A percentile compares a stretch with the other conserved stretches of the same genome.
phyloP scores from a whole-genome alignment of 2,113 vertebrate genomes.

The Guaruba guarouba region DNA sequence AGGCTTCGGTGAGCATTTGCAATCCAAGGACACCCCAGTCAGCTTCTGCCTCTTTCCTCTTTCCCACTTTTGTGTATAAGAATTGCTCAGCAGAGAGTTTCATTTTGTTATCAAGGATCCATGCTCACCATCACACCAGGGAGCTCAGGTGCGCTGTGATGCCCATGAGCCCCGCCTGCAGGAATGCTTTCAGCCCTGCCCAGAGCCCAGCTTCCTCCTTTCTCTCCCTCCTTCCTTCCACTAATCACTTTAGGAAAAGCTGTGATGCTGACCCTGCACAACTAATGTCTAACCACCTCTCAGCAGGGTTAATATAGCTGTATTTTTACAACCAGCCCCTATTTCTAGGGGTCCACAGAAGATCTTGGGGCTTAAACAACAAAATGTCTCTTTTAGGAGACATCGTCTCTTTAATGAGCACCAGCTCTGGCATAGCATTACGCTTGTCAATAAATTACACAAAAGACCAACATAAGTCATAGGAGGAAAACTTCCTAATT shows the following conservation, averaged over 20 bases:
- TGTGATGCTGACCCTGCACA: not conserved
- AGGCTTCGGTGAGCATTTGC: not conserved
- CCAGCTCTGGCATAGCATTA: not conserved
- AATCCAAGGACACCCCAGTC: not conserved
- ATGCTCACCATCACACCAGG: fast-evolving
- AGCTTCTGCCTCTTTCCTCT: not conserved
- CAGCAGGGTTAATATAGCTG: not conserved
- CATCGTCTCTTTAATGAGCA: not conserved
- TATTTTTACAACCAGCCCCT: not conserved
- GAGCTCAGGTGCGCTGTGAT: not conserved
- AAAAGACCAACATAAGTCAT: not conserved
- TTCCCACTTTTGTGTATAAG: not conserved
- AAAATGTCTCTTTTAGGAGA: not conserved
- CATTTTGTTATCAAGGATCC: not conserved
- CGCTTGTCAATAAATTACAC: not conserved
- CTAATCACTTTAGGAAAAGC: not conserved
- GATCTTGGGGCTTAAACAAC: not conserved
- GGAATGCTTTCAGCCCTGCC: not conserved
- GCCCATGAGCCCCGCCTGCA: not conserved
- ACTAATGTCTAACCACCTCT: not conserved
- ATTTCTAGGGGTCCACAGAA: not conserved
- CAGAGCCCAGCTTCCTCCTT: not conserved
- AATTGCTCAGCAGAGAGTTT: not conserved
- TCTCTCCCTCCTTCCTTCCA: not conserved
- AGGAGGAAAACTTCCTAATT: not conserved